Base-by-base conservation (phyloP, 2,888 invertebrate genomes). In the Elysia crispata region DNA sequence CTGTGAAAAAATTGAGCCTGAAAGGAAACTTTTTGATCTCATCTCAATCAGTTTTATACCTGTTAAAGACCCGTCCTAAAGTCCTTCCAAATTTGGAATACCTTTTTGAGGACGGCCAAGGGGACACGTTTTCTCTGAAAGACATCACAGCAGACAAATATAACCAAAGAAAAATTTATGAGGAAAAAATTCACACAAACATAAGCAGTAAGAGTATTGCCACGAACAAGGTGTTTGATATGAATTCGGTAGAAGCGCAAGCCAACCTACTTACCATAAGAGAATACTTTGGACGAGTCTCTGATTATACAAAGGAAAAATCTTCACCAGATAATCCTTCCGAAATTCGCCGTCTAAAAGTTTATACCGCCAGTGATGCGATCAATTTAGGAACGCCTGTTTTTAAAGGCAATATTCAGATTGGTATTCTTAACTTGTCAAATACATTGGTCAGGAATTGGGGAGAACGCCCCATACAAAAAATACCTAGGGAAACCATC, bases 381-480 rank as follows among this genome's bases (percentile, higher is more conserved):
- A 69, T 77, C 20, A 23, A 77, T 23, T 69, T 77, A n/a, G 77
- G 77, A 0, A 0, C 20, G 5, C 1, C 0, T 1, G 20, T 57
- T 23, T 20, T 77, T n/a, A 66, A 31, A 8, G 30, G 23, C 3
- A 33, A 28, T 25, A 30, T 33, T 20, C 18, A 57, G 6, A 8
- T 78, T 0, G 15, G 50, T 5, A 23, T 49, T 20, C 31, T 78
- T 5, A 62, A 78, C 28, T 6, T 72, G n/a, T 78, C 78, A 1
- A 78, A 72, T n/a, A n/a, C 72, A 1, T 72, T 41, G 62, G 30
- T 77, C 0, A 77, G 30, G 1, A 31, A 67, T 18, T 77, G 77
- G 77, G 69, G 77, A 13, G 57, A 15, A 15, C 11, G 11, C 41
- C 41, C 28, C 13, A 25, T 0, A 0, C 25, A 15, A 69, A 8